Conservation (phyloP, 2,797 vertebrate genomes). For the Octomys mimax region DNA sequence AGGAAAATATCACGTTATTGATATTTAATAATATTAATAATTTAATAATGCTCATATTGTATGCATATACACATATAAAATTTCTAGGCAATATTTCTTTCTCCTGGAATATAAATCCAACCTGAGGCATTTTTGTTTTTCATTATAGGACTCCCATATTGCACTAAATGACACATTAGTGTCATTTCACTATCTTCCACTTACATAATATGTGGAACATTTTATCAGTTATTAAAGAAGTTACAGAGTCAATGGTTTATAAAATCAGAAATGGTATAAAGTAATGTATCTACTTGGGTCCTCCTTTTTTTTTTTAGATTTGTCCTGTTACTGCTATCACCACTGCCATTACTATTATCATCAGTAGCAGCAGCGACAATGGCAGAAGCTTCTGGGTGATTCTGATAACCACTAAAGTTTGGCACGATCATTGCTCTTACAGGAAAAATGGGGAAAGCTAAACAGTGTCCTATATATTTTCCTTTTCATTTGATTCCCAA, state of each 20-base stretch:
- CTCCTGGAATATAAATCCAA: background rate
- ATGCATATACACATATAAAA: background rate
- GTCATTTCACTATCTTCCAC: background rate
- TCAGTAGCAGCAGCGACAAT: background rate
- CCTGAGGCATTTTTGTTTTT: conserved; percentile 12
- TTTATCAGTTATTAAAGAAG: conserved; percentile 59
- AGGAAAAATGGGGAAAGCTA: conserved; percentile 2
- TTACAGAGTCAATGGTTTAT: background rate
- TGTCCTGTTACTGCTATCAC: background rate
- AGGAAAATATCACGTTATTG: conserved; percentile 22
- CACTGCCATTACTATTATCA: background rate
- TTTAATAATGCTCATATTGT: background rate
- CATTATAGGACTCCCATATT: background rate
- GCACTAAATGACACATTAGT: background rate
- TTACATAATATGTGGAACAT: background rate
- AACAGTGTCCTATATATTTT: background rate
- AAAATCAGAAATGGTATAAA: conserved; percentile 28
- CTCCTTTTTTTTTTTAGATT: background rate
- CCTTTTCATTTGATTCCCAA: conserved; percentile 63
- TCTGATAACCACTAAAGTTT: background rate
- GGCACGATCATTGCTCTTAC: background rate
- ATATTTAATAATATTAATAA: conserved; percentile 1
- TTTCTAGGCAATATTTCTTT: background rate
- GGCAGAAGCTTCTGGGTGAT: background rate
- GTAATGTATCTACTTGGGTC: background rate